These are phyloP conservation scores for Diarsia mendica DNA, from an alignment of 2,888 invertebrate genomes.

Conservation along the genomic window DNA sequence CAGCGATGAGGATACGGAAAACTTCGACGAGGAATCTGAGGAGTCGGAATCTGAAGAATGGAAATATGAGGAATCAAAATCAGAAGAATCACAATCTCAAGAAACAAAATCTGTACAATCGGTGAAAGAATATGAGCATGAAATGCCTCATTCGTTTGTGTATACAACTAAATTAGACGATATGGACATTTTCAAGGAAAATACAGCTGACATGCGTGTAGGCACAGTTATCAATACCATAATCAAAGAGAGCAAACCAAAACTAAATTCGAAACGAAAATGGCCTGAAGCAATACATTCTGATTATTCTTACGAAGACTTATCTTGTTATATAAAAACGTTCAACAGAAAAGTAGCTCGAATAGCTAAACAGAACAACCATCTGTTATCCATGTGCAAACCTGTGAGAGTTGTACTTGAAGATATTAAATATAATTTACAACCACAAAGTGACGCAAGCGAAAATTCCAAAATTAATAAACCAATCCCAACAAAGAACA, in stretches of 20 bases:
- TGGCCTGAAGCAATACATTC: background rate
- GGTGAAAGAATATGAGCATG: background rate
- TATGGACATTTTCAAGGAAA: slow-evolving; percentile 38
- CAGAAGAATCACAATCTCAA: too few species aligned
- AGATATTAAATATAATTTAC: slow-evolving; percentile 25
- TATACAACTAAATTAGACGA: slow-evolving; percentile 56
- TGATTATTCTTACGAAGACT: slow-evolving; percentile 14
- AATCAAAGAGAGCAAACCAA: slow-evolving; percentile 52
- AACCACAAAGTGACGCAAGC: background rate
- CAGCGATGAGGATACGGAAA: background rate
- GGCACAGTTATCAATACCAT: slow-evolving; percentile 19
- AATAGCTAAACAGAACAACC: slow-evolving; percentile 5
- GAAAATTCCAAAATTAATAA: background rate
- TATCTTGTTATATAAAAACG: slow-evolving; percentile 17
- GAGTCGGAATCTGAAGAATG: too few species aligned
- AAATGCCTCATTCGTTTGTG: slow-evolving; percentile 17
- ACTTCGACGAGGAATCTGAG: background rate
- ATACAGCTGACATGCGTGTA: background rate
- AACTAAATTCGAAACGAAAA: slow-evolving; percentile 25
- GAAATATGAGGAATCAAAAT: too few species aligned
- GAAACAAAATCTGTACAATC: background rate
- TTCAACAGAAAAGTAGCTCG: slow-evolving; percentile 41
- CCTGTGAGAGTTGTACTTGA: slow-evolving; percentile 46
- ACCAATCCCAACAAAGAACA: background rate
- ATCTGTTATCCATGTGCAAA: slow-evolving; percentile 34